phyloP scores from a whole-genome alignment of 2,797 vertebrate species.

The Platalea minor region DNA sequence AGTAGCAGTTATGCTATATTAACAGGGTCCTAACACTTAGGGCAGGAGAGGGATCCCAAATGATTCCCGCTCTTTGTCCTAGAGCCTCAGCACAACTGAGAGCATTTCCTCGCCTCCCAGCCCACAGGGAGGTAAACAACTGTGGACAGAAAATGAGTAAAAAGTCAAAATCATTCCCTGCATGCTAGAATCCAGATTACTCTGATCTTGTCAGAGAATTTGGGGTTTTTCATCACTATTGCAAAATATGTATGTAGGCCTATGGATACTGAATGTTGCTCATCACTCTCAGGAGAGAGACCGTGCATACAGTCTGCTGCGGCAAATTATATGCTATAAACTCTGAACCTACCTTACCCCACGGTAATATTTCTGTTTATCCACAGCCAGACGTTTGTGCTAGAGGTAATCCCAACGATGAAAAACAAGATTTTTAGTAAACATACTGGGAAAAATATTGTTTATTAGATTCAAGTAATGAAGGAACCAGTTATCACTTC shows the following conservation, averaged over 20 bases:
- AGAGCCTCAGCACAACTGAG: background rate
- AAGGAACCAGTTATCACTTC: background rate
- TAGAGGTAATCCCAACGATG: background rate
- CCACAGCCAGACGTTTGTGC: background rate
- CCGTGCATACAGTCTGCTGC: rapidly evolving
- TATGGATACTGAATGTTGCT: background rate
- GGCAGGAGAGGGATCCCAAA: background rate
- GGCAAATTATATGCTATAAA: background rate
- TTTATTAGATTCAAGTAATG: background rate
- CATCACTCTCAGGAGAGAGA: background rate
- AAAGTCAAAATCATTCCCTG: background rate
- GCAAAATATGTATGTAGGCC: background rate
- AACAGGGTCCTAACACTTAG: background rate
- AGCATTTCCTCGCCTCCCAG: background rate
- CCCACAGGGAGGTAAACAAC: background rate
- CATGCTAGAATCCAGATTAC: background rate
- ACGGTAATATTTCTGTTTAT: background rate
- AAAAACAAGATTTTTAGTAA: background rate
- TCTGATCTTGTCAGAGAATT: background rate
- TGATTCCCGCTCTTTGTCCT: background rate
- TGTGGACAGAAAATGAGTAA: background rate
- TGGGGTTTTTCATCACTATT: background rate
- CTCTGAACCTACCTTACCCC: background rate
- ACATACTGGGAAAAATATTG: background rate
- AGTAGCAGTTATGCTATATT: background rate